Percentiles rank a stretch among this genome's conserved stretches.
phyloP scores from a whole-genome alignment of 2,888 invertebrate species.

The Seira ritae region DNA sequence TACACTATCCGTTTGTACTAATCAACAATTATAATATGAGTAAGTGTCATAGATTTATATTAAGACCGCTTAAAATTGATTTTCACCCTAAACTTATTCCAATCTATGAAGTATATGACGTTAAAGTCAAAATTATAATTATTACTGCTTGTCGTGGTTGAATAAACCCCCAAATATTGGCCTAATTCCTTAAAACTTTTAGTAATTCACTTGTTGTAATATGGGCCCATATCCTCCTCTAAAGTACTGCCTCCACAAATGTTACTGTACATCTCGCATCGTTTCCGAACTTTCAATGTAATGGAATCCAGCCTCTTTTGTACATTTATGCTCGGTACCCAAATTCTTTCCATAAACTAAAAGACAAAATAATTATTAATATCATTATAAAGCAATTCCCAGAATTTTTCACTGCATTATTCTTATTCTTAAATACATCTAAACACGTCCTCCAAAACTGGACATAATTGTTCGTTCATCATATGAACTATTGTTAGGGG shows the following conservation, averaged over 20 bases:
- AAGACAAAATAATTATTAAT: constrained; percentile 5
- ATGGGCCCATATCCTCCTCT: constrained; percentile 7
- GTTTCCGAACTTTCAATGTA: constrained; percentile 52
- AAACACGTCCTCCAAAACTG: constrained; percentile 57
- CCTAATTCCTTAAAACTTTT: too few relatives aligned
- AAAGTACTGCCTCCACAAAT: constrained; percentile 48
- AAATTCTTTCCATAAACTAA: constrained; percentile 60
- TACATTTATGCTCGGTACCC: constrained; percentile 45
- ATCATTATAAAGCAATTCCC: not conserved
- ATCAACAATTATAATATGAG: too few relatives aligned
- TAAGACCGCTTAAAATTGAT: too few relatives aligned
- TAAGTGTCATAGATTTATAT: too few relatives aligned
- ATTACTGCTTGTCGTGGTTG: too few relatives aligned
- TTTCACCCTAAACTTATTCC: too few relatives aligned
- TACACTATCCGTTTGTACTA: too few relatives aligned
- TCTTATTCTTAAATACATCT: too few relatives aligned
- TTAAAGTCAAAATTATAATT: too few relatives aligned
- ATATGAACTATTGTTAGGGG: constrained; percentile 63
- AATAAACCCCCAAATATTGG: too few relatives aligned
- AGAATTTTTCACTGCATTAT: not conserved
- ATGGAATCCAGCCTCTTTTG: constrained; percentile 46
- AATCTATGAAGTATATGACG: too few relatives aligned
- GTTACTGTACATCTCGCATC: constrained; percentile 49
- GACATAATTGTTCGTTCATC: constrained; percentile 55
- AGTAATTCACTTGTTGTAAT: too few relatives aligned